Conservation (phyloP, 2,888 invertebrate genomes). For the Limulus polyphemus region DNA sequence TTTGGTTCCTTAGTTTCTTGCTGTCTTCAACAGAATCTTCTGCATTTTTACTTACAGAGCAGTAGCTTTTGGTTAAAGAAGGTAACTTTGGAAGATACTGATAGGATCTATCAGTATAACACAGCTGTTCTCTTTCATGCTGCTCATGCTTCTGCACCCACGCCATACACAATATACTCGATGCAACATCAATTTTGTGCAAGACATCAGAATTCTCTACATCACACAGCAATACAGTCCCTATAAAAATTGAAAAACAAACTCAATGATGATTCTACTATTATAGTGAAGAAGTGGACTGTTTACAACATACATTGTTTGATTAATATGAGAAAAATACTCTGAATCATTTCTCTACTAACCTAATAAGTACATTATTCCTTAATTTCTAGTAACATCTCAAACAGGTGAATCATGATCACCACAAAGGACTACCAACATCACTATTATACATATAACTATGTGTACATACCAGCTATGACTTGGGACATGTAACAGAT, state of each 20-base stretch:
- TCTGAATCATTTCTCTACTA: no score
- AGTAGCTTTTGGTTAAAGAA: slow-evolving; percentile 34
- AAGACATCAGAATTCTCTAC: slow-evolving; percentile 73
- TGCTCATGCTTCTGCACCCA: slow-evolving; percentile 49
- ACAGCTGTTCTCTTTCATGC: slow-evolving; percentile 8
- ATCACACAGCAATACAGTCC: slow-evolving; percentile 58
- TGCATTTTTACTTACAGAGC: slow-evolving; percentile 35
- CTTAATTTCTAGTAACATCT: no score
- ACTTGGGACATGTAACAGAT: no score
- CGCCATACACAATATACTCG: slow-evolving; percentile 56
- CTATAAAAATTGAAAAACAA: slow-evolving; percentile 36
- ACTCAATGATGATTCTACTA: no score
- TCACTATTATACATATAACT: no score
- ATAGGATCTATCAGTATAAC: slow-evolving; percentile 35
- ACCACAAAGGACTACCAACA: no score
- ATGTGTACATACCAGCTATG: no score
- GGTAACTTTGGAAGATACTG: slow-evolving; percentile 43
- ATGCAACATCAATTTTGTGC: slow-evolving; percentile 47
- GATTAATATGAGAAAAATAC: no score
- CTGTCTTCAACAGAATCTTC: slow-evolving; percentile 35
- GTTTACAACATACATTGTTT: no score
- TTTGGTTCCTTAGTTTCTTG: slow-evolving; percentile 35
- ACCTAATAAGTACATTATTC: no score
- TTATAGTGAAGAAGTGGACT: no score
- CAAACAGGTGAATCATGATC: no score